A percentile compares a stretch with the other conserved stretches of the same genome.
Evolutionary conservation across 2,113 vertebrate species (phyloP).

Genomic region (Stercorarius parasiticus): DNA sequence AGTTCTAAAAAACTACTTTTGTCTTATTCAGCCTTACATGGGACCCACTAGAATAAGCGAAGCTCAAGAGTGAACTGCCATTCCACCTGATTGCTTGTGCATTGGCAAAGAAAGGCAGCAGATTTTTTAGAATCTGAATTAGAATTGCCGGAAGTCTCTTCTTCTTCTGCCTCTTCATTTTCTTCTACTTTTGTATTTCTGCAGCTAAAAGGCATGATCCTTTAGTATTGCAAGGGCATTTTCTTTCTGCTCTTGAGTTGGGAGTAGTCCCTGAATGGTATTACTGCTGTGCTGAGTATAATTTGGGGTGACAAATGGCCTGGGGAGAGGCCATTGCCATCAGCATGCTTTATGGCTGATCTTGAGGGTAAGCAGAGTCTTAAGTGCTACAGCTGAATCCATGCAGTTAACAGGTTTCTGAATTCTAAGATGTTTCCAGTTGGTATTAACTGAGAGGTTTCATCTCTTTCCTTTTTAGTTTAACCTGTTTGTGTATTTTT

Average conservation of each 20-base stretch:
- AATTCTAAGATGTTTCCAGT: not conserved
- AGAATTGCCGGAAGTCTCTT: not conserved
- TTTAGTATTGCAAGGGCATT: not conserved
- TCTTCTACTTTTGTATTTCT: not conserved
- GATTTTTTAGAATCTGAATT: not conserved
- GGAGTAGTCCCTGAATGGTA: not conserved
- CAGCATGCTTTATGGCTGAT: not conserved
- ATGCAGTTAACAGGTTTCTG: not conserved
- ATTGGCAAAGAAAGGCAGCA: not conserved
- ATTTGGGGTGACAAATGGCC: not conserved
- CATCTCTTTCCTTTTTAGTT: not conserved
- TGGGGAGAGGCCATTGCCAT: not conserved
- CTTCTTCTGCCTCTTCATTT: not conserved
- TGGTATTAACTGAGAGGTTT: not conserved
- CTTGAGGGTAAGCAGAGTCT: not conserved
- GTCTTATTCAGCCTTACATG: not conserved
- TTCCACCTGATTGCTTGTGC: not conserved
- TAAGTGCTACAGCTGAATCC: not conserved
- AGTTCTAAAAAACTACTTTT: not conserved
- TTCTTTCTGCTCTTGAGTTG: not conserved
- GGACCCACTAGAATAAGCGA: not conserved
- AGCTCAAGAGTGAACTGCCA: not conserved
- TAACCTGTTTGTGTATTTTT: not conserved
- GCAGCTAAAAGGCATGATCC: not conserved
- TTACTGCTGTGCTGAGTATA: not conserved